phyloP scores from a whole-genome alignment of 2,113 vertebrate genomes.

The Motacilla alba region DNA sequence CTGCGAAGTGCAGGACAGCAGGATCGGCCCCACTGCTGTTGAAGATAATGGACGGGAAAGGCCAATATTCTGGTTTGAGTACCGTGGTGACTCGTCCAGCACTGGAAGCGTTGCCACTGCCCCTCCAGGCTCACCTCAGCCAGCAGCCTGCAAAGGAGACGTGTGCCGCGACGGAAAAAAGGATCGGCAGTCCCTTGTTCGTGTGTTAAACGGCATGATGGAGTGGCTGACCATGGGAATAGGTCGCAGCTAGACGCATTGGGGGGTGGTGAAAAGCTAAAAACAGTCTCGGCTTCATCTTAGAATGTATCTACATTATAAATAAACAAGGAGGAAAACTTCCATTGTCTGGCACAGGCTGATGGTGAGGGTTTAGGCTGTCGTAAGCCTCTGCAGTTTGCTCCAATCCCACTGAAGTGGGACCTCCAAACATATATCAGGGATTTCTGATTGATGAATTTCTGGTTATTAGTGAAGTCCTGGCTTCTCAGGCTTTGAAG shows the following conservation, averaged over 20 bases:
- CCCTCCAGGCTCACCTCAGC: neutral
- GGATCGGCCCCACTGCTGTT: neutral
- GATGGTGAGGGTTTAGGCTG: neutral
- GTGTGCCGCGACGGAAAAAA: accelerated
- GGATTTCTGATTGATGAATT: neutral
- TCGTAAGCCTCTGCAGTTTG: neutral
- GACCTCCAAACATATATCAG: accelerated
- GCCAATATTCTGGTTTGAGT: neutral
- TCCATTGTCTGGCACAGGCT: accelerated
- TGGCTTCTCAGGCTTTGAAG: neutral
- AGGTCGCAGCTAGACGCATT: accelerated
- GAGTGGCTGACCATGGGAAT: neutral
- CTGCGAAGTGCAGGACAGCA: neutral
- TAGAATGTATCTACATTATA: neutral
- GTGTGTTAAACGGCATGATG: neutral
- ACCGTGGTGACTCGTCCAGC: accelerated
- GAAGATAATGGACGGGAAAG: neutral
- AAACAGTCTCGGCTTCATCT: neutral
- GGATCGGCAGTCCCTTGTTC: accelerated
- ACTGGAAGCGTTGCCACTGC: accelerated
- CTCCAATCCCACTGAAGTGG: neutral
- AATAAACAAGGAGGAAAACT: neutral
- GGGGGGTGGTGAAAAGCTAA: neutral
- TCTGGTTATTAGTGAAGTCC: neutral
- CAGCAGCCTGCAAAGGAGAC: accelerated